phyloP scores from a whole-genome alignment of 2,888 invertebrate genomes.

The Adelognathus sp. region DNA sequence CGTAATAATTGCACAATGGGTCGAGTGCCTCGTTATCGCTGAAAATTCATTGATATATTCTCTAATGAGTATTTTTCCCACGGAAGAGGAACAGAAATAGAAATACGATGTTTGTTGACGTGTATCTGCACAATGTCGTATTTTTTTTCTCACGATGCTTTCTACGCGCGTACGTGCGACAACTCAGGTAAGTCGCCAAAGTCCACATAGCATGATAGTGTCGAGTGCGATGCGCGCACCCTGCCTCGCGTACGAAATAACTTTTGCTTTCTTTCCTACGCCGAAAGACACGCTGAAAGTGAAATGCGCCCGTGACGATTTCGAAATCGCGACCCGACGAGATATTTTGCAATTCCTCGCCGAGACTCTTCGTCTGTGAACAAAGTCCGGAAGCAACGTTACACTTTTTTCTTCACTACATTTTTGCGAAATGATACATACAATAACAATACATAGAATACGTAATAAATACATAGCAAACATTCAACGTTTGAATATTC shows the following conservation, averaged over 20 bases:
- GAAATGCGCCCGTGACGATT: conserved; percentile 26
- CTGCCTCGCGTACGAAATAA: conserved; percentile 32
- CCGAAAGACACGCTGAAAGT: neutral
- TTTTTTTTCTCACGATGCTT: conserved; percentile 21
- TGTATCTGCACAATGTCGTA: conserved; percentile 11
- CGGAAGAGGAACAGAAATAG: neutral
- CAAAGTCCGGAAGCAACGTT: conserved; percentile 2
- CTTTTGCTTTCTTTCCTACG: conserved; percentile 29
- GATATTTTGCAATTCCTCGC: conserved; percentile 9
- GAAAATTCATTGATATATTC: neutral
- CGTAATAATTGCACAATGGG: conserved; percentile 13
- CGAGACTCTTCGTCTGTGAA: neutral
- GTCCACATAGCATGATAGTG: conserved; percentile 8
- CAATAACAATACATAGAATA: neutral
- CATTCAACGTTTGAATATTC: too few relatives aligned
- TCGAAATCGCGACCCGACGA: conserved; percentile 23
- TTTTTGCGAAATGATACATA: too few relatives aligned
- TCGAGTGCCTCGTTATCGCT: neutral
- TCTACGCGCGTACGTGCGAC: conserved; percentile 46
- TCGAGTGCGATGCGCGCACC: conserved; percentile 11
- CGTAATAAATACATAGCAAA: too few relatives aligned
- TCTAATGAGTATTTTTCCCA: neutral
- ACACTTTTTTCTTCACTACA: neutral
- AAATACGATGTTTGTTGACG: conserved; percentile 35
- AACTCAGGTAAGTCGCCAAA: conserved; percentile 13